Conservation (phyloP, 2,797 vertebrate genomes). For the Myotis myotis region DNA sequence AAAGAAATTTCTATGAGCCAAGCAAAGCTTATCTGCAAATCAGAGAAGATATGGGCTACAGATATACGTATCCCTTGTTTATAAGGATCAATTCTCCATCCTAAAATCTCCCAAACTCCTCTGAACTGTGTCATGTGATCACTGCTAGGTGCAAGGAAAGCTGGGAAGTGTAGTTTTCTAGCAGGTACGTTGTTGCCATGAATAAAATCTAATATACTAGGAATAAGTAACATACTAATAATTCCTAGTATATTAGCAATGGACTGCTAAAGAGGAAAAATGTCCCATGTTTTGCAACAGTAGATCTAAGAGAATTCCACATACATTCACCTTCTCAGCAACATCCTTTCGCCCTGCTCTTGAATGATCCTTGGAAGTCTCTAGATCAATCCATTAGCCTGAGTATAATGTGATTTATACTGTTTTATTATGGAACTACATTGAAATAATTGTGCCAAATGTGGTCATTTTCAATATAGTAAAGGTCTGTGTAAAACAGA, state of each 20-base stretch:
- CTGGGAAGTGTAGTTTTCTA: not conserved
- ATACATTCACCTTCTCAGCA: not conserved
- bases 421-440: conserved; percentile 24
- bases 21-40: not conserved
- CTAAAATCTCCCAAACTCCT: not conserved
- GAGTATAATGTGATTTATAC: conserved; percentile 6
- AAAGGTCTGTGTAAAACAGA: not conserved
- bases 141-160: not conserved
- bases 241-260: no score
- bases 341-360: not conserved
- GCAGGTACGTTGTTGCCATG: not conserved
- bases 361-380: not conserved
- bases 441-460: not conserved
- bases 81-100: not conserved
- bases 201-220: not conserved
- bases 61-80: not conserved
- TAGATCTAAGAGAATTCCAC: not conserved
- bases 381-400: not conserved
- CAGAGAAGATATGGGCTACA: not conserved
- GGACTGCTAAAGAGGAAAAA: not conserved
- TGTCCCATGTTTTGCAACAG: not conserved
- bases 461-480: not conserved
- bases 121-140: not conserved
- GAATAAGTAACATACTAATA: no score
- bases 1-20: not conserved